Base-by-base conservation (phyloP, 2,113 vertebrate species). In the Greenwoodochromis staneri region DNA sequence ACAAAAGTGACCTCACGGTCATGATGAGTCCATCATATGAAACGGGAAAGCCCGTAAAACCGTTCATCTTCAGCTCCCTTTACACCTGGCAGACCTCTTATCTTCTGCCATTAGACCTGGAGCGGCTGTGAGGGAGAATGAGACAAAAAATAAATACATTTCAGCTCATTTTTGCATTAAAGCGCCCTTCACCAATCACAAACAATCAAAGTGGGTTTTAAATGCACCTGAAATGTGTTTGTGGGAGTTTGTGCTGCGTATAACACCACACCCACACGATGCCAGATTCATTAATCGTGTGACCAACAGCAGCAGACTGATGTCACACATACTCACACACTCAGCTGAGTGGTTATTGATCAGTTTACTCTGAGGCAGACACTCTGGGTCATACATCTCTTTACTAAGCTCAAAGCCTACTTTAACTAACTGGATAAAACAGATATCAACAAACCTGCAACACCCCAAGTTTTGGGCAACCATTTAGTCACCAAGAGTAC, bases 21-120 rank as follows among this genome's bases (percentile, higher is more conserved):
- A 90, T 21, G 84, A 87, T 83, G 84, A 89, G 87, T 93, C 88
- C 87, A 91, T 89, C 90, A 86, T 81, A 57, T 53, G 81, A 92
- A 95, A 94, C 85, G 81, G 85, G n/a, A 69, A 85, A 55, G 47
- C 49, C 73, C 66, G 69, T 87, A 86, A 13, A 88, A 94, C 85
- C 24, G 90, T 92, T 90, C 69, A 76, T 85, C 84, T 82, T 87
- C 84, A 31, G 66, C 85, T 92, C 87, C 91, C 82, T 90, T 89
- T 69, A 42, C 47, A 88, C 82, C 45, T 78, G 57, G 87, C 84
- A 81, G 84, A 81, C 8, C 17, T 76, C 85, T 91, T 97, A 99
- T 89, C 98, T 99, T 93, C 98, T 97, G 92, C 99, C 98, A 83
- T 97, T 98, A 84, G 98, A 99, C 96, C 98, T 98, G 96, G 98